phyloP scores from a whole-genome alignment of 2,113 vertebrate species.

The Oxyura jamaicensis region DNA sequence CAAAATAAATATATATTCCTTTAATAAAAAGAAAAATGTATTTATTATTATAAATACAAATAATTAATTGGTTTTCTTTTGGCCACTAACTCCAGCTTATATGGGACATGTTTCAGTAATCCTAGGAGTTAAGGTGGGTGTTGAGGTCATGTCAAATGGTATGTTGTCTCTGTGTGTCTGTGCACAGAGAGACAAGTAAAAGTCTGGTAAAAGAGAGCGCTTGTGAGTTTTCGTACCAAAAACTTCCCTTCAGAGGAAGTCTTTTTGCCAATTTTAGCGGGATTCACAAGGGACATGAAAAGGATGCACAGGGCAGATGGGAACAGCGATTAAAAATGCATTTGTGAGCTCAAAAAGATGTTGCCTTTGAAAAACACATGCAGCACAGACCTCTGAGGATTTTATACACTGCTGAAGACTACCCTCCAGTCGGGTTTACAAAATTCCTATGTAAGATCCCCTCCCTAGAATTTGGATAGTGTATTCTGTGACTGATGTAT shows the following conservation, averaged over 20 bases:
- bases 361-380: background rate
- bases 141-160: background rate
- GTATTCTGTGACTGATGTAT: background rate
- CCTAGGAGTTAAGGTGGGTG: background rate
- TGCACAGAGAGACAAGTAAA: background rate
- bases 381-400: background rate
- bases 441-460: background rate
- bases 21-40: background rate
- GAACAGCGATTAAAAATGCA: background rate
- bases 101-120: background rate
- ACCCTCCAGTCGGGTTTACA: background rate
- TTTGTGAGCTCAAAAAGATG: background rate
- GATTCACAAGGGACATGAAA: background rate
- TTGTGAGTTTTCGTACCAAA: background rate
- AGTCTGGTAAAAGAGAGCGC: background rate
- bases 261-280: background rate
- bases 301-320: background rate
- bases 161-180: background rate
- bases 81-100: background rate
- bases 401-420: background rate
- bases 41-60: background rate
- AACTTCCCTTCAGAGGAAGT: background rate
- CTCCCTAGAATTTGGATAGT: background rate
- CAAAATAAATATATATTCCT: background rate
- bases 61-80: background rate